These are phyloP conservation scores for Blomia tropicalis DNA, from an alignment of 2,888 invertebrate species.

Conservation along the genomic window DNA sequence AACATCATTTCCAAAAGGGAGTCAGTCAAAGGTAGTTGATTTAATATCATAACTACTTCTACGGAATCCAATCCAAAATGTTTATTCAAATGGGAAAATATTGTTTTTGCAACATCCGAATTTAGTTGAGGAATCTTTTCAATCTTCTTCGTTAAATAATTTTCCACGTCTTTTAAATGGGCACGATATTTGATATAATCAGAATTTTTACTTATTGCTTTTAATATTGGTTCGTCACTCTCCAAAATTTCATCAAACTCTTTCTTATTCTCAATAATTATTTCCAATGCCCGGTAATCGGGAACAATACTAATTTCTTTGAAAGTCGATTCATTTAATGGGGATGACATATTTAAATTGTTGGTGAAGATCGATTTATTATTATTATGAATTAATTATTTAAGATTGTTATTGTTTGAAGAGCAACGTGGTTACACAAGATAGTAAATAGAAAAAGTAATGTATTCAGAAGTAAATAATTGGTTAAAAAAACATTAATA, in stretches of 20 bases:
- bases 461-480: no score
- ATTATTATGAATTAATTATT: no score
- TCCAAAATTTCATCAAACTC: not conserved
- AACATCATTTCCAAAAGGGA: constrained; percentile 3
- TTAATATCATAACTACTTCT: not conserved
- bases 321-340: not conserved
- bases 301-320: not conserved
- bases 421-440: no score
- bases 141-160: not conserved
- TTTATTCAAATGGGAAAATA: not conserved
- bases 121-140: not conserved
- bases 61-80: not conserved
- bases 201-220: not conserved
- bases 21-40: not conserved
- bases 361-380: no score
- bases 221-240: not conserved
- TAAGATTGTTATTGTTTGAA: no score
- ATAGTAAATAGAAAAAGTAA: no score
- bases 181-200: not conserved
- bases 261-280: not conserved
- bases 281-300: not conserved
- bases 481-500: no score
- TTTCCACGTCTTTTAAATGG: not conserved
- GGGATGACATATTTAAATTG: not conserved
- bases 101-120: not conserved